phyloP scores from a whole-genome alignment of 2,113 vertebrate genomes.

The Leptosomus discolor region DNA sequence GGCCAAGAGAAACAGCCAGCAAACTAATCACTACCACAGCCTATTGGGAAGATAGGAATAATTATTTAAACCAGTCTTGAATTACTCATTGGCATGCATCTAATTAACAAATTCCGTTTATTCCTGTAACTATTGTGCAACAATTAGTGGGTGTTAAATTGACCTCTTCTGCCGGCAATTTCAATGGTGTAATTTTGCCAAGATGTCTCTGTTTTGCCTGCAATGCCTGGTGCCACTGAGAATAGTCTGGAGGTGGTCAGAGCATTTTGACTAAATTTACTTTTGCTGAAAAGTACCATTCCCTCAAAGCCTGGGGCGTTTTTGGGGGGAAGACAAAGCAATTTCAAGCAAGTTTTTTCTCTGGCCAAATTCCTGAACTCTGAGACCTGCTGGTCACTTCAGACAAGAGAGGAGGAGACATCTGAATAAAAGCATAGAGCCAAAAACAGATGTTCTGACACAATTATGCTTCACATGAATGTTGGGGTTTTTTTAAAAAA shows the following conservation, averaged over 20 bases:
- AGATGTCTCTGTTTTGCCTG: slow-evolving; percentile 45
- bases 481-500: background rate
- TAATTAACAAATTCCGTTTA: slow-evolving; percentile 68
- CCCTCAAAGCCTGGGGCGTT: background rate
- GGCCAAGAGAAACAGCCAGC: slow-evolving; percentile 18
- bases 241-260: slow-evolving; percentile 18
- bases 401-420: background rate
- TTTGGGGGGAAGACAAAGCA: background rate
- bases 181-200: slow-evolving; percentile 62
- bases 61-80: slow-evolving; percentile 59
- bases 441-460: slow-evolving; percentile 33
- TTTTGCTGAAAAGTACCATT: slow-evolving; percentile 38
- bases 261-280: background rate
- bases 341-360: background rate
- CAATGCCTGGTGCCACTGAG: slow-evolving; percentile 8
- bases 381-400: slow-evolving; percentile 11
- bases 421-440: background rate
- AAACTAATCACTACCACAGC: slow-evolving; percentile 28
- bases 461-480: background rate
- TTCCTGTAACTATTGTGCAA: slow-evolving; percentile 71
- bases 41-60: slow-evolving; percentile 63
- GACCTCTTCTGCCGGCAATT: slow-evolving; percentile 58
- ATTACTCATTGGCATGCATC: slow-evolving; percentile 63
- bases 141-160: slow-evolving; percentile 67
- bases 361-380: background rate